phyloP scores from a whole-genome alignment of 2,888 invertebrate species.

The Vanessa cardui region DNA sequence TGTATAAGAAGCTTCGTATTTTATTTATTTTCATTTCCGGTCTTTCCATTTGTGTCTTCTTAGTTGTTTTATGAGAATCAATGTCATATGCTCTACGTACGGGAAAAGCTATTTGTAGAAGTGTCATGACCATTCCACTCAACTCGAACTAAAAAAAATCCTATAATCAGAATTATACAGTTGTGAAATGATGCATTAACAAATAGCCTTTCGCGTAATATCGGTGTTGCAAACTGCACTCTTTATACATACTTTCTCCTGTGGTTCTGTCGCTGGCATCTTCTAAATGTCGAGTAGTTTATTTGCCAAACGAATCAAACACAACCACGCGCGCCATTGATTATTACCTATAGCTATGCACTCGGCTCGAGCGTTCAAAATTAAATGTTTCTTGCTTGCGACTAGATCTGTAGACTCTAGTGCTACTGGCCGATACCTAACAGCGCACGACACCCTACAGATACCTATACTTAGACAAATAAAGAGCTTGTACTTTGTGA shows the following conservation, averaged over 20 bases:
- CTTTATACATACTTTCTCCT: constrained; percentile 78
- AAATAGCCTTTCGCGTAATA: constrained; percentile 66
- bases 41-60: constrained; percentile 75
- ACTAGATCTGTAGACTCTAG: constrained; percentile 81
- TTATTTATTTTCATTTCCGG: constrained; percentile 63
- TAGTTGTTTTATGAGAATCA: constrained; percentile 77
- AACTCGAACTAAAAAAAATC: background rate
- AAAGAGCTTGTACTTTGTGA: constrained; percentile 83
- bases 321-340: constrained; percentile 77
- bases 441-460: constrained; percentile 81
- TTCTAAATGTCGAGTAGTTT: constrained; percentile 75
- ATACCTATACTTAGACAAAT: constrained; percentile 71
- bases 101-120: constrained; percentile 58
- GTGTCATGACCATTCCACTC: background rate
- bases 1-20: constrained; percentile 67
- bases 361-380: constrained; percentile 80
- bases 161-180: background rate
- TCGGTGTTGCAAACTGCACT: constrained; percentile 84
- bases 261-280: constrained; percentile 80
- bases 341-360: constrained; percentile 68
- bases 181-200: constrained; percentile 17
- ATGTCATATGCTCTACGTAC: constrained; percentile 73
- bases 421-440: constrained; percentile 81
- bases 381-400: constrained; percentile 81
- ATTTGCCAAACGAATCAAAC: constrained; percentile 70